Evolutionary conservation across 1,140 invertebrate genomes (phyloP), one percentile per base, ranked within the genome.

Genomic region (Berghia stephanieae): DNA sequence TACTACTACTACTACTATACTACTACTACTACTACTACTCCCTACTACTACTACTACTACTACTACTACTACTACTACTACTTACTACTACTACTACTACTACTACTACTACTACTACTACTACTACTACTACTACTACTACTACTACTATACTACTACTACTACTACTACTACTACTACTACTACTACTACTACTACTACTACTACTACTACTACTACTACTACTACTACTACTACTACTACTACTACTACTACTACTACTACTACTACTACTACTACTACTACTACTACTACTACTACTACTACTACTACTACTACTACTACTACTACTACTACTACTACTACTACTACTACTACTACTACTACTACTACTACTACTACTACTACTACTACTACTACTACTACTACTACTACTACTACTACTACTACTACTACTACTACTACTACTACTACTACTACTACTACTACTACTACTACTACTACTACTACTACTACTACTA

Each of bases 81-180:
- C n/a, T n/a, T n/a, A n/a, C n/a, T n/a, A n/a, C n/a, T n/a, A n/a
- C n/a, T n/a, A n/a, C n/a, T n/a, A 52, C 46, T 52, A 52, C 46
- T 52, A 52, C 46, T 52, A 52, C 46, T 52, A 52, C 46, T 52
- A 52, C 46, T 52, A 52, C 46, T 52, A 52, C 46, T 52, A 52
- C 46, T 52, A 52, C 46, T 52, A 52, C 46, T 52, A 52, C 46
- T 52, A 16, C 13, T 24, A 16, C 13, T 24, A 16, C 13, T 24
- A 16, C 13, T 24, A n/a, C n/a, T n/a, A n/a, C n/a, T n/a, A n/a
- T n/a, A n/a, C n/a, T n/a, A n/a, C n/a, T n/a, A n/a, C n/a, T 52
- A 52, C 46, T 52, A 52, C 46, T 52, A 52, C 46, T 52, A 52
- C 46, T 52, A 52, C 46, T 52, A 52, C 46, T 52, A 52, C 46